Conservation (phyloP, 2,113 vertebrate genomes). For the Irena cyanogastra region DNA sequence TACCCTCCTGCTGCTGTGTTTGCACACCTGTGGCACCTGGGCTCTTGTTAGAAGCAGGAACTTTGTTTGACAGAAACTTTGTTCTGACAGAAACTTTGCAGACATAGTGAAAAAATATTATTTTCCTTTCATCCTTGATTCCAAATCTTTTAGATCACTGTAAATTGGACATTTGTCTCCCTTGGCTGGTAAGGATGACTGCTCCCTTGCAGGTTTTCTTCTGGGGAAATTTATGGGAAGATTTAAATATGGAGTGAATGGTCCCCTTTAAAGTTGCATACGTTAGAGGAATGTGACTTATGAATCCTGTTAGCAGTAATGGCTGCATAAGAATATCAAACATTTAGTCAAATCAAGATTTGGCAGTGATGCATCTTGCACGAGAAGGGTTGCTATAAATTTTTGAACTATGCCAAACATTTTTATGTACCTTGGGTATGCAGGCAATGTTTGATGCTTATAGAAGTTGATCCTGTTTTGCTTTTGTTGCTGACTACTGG, state of each 20-base stretch:
- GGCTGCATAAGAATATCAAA: slow-evolving; percentile 14
- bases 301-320: slow-evolving; percentile 23
- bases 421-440: background rate
- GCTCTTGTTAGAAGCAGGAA: background rate
- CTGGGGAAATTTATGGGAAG: background rate
- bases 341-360: slow-evolving; percentile 25
- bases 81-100: background rate
- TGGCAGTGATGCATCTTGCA: background rate
- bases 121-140: background rate
- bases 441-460: background rate
- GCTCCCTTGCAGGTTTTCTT: background rate
- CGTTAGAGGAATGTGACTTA: slow-evolving; percentile 38
- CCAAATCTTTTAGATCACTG: background rate
- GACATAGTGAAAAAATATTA: background rate
- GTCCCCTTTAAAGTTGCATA: slow-evolving; percentile 15
- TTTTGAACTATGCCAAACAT: background rate
- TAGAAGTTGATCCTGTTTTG: background rate
- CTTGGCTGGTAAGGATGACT: background rate
- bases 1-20: background rate
- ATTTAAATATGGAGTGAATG: background rate
- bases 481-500: background rate
- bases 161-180: background rate
- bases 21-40: background rate
- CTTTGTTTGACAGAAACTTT: background rate
- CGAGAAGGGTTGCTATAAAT: slow-evolving; percentile 13